Conservation (phyloP, 2,888 invertebrate genomes). For the Aspidapion aeneum region DNA sequence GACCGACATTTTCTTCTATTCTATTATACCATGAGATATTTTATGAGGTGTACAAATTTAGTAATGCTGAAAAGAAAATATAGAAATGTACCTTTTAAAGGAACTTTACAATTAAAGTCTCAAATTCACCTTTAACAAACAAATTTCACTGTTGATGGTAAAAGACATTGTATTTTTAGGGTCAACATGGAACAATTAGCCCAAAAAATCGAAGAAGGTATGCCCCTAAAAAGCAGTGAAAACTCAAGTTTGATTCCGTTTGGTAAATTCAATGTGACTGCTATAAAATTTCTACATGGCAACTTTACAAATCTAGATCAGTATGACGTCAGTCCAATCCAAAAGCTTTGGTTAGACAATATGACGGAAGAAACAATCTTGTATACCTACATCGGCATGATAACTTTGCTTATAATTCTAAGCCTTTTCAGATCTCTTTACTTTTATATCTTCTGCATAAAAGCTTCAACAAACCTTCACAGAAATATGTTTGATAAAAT, state of each 20-base stretch:
- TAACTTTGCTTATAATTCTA: slow-evolving; percentile 41
- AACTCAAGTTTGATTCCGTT: not conserved
- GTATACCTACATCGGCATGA: slow-evolving; percentile 37
- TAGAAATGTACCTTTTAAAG: not conserved
- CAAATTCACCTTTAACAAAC: too few species aligned
- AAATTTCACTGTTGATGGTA: too few species aligned
- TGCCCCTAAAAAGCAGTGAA: not conserved
- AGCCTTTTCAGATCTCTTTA: slow-evolving; percentile 48
- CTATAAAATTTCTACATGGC: not conserved
- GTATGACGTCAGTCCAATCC: slow-evolving; percentile 3
- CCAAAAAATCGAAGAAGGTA: not conserved
- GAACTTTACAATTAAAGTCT: too few species aligned
- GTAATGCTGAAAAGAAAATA: not conserved
- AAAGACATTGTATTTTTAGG: too few species aligned
- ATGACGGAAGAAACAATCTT: slow-evolving; percentile 36
- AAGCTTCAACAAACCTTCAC: slow-evolving; percentile 55
- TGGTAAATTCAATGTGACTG: not conserved
- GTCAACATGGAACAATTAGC: slow-evolving; percentile 34
- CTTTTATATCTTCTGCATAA: slow-evolving; percentile 53
- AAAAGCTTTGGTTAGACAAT: slow-evolving; percentile 9
- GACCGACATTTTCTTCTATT: too few species aligned
- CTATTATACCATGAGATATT: too few species aligned
- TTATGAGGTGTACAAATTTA: too few species aligned
- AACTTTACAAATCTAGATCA: slow-evolving; percentile 3
- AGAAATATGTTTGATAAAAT: slow-evolving; percentile 52